These are phyloP conservation scores for Euclidia mi DNA, from an alignment of 2,888 invertebrate species.

Conservation along the genomic window DNA sequence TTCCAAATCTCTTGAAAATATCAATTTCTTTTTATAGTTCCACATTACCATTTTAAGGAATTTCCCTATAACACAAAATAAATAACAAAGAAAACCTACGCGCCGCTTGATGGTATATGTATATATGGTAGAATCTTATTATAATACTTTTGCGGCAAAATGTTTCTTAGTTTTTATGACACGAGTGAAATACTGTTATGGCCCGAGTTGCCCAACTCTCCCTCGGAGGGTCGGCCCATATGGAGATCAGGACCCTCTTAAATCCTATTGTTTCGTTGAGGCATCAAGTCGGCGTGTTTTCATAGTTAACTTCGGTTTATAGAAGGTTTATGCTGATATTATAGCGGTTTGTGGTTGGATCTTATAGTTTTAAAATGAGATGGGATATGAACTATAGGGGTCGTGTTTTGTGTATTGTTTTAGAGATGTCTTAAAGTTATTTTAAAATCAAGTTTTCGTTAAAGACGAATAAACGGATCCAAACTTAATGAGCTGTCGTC, in stretches of 20 bases:
- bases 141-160: slow-evolving; percentile 76
- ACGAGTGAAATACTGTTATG: slow-evolving; percentile 82
- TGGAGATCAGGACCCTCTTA: slow-evolving; percentile 81
- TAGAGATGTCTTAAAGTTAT: no score
- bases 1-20: background rate
- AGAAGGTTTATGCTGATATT: slow-evolving; percentile 10
- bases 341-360: background rate
- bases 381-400: background rate
- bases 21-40: no score
- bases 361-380: background rate
- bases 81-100: slow-evolving; percentile 14
- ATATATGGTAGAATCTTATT: slow-evolving; percentile 63
- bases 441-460: no score
- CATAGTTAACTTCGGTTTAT: slow-evolving; percentile 30
- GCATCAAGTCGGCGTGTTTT: slow-evolving; percentile 42
- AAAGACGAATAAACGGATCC: no score
- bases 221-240: slow-evolving; percentile 67
- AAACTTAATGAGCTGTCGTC: no score
- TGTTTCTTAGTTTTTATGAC: slow-evolving; percentile 86
- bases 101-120: slow-evolving; percentile 14
- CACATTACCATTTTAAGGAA: background rate
- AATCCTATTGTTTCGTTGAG: slow-evolving; percentile 69
- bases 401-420: no score
- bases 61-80: background rate
- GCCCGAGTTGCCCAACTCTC: slow-evolving; percentile 70